Evolutionary conservation across 2,797 vertebrate genomes (phyloP).

Genomic region (Protosalanx chinensis): DNA sequence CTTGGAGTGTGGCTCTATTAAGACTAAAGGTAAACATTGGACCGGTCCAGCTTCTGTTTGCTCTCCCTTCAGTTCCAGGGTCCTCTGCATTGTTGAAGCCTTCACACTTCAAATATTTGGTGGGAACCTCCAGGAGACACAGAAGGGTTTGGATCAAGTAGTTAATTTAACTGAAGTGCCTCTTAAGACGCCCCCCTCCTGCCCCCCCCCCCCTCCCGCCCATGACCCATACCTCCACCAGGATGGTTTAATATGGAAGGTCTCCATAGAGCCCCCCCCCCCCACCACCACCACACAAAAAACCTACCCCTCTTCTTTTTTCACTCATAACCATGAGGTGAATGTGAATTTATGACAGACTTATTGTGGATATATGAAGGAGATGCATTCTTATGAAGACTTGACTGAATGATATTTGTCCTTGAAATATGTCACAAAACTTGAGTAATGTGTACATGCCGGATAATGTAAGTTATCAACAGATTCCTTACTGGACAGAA

Average conservation of each 20-base stretch:
- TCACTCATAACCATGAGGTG: background rate
- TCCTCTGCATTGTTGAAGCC: conserved; percentile 65
- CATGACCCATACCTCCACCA: conserved; percentile 37
- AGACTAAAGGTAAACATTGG: conserved; percentile 70
- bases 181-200: conserved; percentile 50
- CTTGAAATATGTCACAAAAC: background rate
- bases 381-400: conserved; percentile 4
- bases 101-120: conserved; percentile 77
- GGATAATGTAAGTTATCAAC: conserved; percentile 4
- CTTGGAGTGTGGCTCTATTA: conserved; percentile 70
- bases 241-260: conserved; percentile 66
- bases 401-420: conserved; percentile 1
- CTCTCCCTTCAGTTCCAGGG: conserved; percentile 60
- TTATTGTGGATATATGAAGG: conserved; percentile 7
- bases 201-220: conserved; percentile 26
- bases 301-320: background rate
- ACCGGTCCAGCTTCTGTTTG: conserved; percentile 65
- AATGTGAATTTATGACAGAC: conserved; percentile 14
- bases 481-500: background rate
- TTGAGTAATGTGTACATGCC: conserved; percentile 11
- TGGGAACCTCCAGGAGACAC: conserved; percentile 56
- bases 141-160: conserved; percentile 69
- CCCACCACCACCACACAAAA: conserved; percentile 2
- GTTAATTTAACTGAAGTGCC: conserved; percentile 70
- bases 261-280: conserved; percentile 33